A percentile compares a stretch with the other conserved stretches of the same genome.
Conservation (phyloP, 2,888 invertebrate genomes). For the Agonopterix arenella region DNA sequence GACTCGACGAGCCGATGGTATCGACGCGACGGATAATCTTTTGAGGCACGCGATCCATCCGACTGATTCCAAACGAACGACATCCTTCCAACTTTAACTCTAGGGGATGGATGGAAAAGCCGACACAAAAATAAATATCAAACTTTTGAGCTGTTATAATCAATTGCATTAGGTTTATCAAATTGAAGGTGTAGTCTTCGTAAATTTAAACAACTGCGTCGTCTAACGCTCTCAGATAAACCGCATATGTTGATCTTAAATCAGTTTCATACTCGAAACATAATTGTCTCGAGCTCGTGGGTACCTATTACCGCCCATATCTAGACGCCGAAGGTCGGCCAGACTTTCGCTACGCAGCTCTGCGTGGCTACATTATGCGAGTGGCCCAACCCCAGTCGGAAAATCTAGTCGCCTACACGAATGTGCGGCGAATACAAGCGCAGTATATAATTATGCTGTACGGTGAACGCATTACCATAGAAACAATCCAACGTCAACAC, state of each 20-base stretch:
- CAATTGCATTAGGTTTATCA: too few relatives aligned
- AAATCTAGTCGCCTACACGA: slow-evolving; percentile 68
- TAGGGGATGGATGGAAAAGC: too few relatives aligned
- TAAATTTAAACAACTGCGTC: too few relatives aligned
- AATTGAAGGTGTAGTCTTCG: too few relatives aligned
- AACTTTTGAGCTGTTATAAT: neutral
- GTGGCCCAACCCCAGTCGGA: slow-evolving; percentile 53
- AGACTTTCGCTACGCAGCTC: slow-evolving; percentile 65
- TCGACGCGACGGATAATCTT: slow-evolving; percentile 28
- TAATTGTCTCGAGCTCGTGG: slow-evolving; percentile 50
- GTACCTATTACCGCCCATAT: slow-evolving; percentile 61
- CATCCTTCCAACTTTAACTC: too few relatives aligned
- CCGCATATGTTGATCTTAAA: slow-evolving; percentile 6
- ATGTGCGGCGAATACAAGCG: slow-evolving; percentile 8
- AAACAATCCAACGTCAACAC: slow-evolving; percentile 47
- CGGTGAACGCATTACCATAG: slow-evolving; percentile 50
- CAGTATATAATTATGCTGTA: neutral
- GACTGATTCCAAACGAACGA: slow-evolving; percentile 7
- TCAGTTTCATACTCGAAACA: slow-evolving; percentile 32
- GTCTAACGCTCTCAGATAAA: neutral
- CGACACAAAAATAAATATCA: neutral
- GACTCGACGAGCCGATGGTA: slow-evolving; percentile 30
- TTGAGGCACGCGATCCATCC: slow-evolving; percentile 33
- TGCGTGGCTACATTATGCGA: slow-evolving; percentile 45
- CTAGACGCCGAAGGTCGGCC: slow-evolving; percentile 66